Evolutionary conservation across 2,113 vertebrate genomes (phyloP).

Genomic region (Megaceryle maxima): DNA sequence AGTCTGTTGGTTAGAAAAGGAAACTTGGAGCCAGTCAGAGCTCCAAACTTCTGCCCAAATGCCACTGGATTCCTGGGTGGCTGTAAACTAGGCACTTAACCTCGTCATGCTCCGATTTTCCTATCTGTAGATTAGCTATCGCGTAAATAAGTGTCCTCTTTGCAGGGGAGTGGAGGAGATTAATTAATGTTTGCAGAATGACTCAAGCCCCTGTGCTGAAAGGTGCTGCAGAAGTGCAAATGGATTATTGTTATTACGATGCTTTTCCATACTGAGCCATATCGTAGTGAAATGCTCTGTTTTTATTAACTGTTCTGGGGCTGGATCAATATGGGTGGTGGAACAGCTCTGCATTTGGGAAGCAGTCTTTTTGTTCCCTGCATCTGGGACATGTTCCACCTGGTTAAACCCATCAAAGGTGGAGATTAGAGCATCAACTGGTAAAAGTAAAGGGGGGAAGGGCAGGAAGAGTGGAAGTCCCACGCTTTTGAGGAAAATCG

Average conservation of each 20-base stretch:
- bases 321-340: not conserved
- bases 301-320: not conserved
- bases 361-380: not conserved
- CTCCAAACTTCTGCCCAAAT: conserved; percentile 5
- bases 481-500: conserved; percentile 77
- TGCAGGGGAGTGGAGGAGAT: conserved; percentile 32
- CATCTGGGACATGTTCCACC: not conserved
- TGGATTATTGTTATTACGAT: not conserved
- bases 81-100: conserved; percentile 37
- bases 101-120: not conserved
- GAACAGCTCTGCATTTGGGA: not conserved
- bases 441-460: conserved; percentile 42
- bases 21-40: not conserved
- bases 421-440: not conserved
- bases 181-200: conserved; percentile 54
- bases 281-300: not conserved
- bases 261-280: not conserved
- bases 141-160: not conserved
- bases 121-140: conserved; percentile 27
- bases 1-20: conserved; percentile 50
- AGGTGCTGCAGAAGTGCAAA: conserved; percentile 38
- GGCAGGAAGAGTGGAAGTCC: conserved; percentile 62
- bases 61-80: not conserved
- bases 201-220: not conserved
- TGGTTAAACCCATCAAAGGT: not conserved